These are phyloP conservation scores for Coelinius sp. DNA, from an alignment of 2,888 invertebrate genomes.

Conservation along the genomic window DNA sequence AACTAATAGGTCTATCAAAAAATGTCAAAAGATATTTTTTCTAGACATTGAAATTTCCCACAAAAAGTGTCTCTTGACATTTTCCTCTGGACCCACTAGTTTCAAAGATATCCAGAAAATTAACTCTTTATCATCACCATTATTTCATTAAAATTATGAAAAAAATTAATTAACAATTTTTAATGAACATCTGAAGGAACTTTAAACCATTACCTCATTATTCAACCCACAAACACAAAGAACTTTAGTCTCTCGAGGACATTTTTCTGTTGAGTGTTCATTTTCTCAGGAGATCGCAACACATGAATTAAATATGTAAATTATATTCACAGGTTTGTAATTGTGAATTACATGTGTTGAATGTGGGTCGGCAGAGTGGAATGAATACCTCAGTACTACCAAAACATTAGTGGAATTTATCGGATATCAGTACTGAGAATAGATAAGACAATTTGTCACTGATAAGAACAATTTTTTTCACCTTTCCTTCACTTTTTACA, in stretches of 20 bases:
- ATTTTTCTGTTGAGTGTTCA: conserved; percentile 57
- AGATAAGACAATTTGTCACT: conserved; percentile 27
- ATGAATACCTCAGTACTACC: background rate
- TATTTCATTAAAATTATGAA: background rate
- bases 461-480: conserved; percentile 33
- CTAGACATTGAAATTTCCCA: background rate
- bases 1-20: background rate
- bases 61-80: background rate
- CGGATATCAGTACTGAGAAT: conserved; percentile 2
- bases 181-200: background rate
- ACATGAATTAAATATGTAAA: conserved; percentile 56
- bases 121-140: no score
- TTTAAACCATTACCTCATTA: conserved; percentile 6
- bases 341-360: background rate
- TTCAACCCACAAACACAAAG: background rate
- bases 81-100: background rate
- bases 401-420: conserved; percentile 27
- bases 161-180: background rate
- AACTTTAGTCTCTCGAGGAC: conserved; percentile 9
- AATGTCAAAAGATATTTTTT: background rate
- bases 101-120: no score
- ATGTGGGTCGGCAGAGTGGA: conserved; percentile 2
- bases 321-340: background rate
- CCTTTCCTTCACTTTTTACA: background rate
- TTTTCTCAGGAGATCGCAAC: conserved; percentile 55